phyloP scores from a whole-genome alignment of 2,113 vertebrate genomes.

The Mastomys coucha region DNA sequence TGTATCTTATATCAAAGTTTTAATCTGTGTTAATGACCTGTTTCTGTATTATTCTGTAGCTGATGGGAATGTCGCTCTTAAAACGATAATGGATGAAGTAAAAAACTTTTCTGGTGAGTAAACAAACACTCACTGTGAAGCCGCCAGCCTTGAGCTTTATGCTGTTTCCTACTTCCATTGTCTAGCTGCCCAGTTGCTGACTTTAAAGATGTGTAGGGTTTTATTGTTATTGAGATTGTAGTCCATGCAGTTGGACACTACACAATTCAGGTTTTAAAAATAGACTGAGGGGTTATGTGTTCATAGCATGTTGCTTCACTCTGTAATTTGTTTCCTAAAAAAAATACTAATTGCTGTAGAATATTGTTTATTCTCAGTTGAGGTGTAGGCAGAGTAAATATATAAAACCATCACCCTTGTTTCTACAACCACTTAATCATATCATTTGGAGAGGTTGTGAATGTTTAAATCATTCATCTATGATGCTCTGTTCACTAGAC shows the following conservation, averaged over 20 bases:
- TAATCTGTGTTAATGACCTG: not conserved
- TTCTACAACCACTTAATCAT: not conserved
- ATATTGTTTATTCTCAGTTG: not conserved
- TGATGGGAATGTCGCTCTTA: not conserved
- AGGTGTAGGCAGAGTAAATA: not conserved
- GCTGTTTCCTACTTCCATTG: not conserved
- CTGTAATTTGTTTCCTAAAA: not conserved
- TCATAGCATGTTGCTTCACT: not conserved
- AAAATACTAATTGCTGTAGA: not conserved
- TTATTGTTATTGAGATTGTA: not conserved
- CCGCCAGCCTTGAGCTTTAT: no score
- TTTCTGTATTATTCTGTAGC: not conserved
- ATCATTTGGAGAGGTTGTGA: not conserved
- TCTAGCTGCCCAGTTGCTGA: not conserved
- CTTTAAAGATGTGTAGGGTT: not conserved
- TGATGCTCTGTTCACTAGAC: not conserved
- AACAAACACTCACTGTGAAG: not conserved
- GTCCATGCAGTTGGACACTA: not conserved
- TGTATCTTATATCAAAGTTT: not conserved
- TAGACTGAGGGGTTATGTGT: not conserved
- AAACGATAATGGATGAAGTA: conserved; percentile 22
- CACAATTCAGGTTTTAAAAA: not conserved
- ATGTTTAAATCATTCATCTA: not conserved
- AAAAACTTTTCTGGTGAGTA: conserved; percentile 31
- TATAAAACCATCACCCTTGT: not conserved